Percentiles rank a stretch among this genome's conserved stretches.
These are phyloP conservation scores for Petromus typicus DNA, from an alignment of 2,113 vertebrate species.

Conservation along the genomic window DNA sequence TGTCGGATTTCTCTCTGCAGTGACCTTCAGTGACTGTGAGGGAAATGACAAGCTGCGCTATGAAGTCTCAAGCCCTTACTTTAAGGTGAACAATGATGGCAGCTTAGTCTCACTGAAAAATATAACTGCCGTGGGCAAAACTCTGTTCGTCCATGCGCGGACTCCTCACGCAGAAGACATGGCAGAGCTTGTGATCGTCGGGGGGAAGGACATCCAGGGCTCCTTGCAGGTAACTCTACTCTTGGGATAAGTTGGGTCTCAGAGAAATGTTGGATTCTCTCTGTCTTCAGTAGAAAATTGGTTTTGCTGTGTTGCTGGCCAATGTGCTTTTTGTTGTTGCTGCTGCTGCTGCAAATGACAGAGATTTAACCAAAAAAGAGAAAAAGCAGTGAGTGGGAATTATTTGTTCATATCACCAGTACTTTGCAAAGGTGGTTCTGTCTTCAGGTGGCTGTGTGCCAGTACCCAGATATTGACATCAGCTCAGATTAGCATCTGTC, in stretches of 20 bases:
- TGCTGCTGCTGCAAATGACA: neutral
- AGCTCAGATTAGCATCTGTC: neutral
- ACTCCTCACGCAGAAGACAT: constrained; percentile 91
- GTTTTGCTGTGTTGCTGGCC: neutral
- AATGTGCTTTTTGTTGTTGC: neutral
- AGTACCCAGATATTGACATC: neutral
- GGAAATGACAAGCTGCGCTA: constrained; percentile 92
- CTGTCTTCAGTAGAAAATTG: neutral
- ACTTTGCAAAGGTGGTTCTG: neutral
- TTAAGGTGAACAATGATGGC: constrained; percentile 90
- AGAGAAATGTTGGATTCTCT: neutral
- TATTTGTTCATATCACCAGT: neutral
- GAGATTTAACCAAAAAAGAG: neutral
- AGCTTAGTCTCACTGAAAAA: constrained; percentile 90
- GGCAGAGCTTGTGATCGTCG: constrained; percentile 91
- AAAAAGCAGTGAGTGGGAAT: no score
- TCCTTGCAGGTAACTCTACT: constrained; percentile 89
- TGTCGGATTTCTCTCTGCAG: constrained; percentile 80
- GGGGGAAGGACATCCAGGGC: constrained; percentile 82
- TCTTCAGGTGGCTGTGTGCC: neutral
- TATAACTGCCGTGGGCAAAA: constrained; percentile 83
- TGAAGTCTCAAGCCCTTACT: constrained; percentile 93
- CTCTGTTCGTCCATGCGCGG: constrained; percentile 91
- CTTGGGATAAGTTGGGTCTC: neutral
- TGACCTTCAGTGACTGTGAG: constrained; percentile 95